phyloP scores from a whole-genome alignment of 2,113 vertebrate genomes.

The Nothobranchius furzeri region DNA sequence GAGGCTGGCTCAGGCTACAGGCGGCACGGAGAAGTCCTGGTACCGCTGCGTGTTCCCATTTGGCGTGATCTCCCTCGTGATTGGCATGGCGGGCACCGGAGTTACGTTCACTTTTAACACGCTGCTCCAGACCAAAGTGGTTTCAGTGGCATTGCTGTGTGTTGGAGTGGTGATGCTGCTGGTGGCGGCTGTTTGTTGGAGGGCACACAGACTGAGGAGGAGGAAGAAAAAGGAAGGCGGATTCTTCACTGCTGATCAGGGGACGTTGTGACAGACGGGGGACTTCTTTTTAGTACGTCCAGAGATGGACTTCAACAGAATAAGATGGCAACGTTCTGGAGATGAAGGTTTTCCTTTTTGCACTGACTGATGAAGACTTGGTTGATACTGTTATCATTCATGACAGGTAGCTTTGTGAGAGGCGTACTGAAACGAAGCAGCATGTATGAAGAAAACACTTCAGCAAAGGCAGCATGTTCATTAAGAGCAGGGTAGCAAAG shows the following conservation, averaged over 20 bases:
- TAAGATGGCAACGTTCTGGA: background rate
- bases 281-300: background rate
- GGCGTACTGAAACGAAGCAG: background rate
- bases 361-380: conserved; percentile 11
- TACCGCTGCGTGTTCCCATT: conserved; percentile 85
- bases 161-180: conserved; percentile 81
- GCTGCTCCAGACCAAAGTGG: conserved; percentile 85
- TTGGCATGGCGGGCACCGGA: conserved; percentile 83
- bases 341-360: conserved; percentile 27
- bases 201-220: conserved; percentile 76
- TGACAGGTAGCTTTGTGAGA: conserved; percentile 7
- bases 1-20: conserved; percentile 86
- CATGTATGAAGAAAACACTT: conserved; percentile 12
- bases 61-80: conserved; percentile 85
- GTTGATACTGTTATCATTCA: conserved; percentile 1
- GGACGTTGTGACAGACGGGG: conserved; percentile 77
- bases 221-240: conserved; percentile 79
- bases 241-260: conserved; percentile 79
- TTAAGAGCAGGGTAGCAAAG: conserved; percentile 16
- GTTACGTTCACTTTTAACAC: conserved; percentile 89
- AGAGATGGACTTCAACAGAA: conserved; percentile 13
- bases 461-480: background rate
- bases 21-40: conserved; percentile 87
- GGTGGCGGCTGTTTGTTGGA: conserved; percentile 86
- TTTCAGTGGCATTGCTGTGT: conserved; percentile 83